Percentiles rank a stretch among this genome's conserved stretches.
These are phyloP conservation scores for Sinohyriopsis cumingii DNA, from an alignment of 2,888 invertebrate genomes.

Conservation along the genomic window DNA sequence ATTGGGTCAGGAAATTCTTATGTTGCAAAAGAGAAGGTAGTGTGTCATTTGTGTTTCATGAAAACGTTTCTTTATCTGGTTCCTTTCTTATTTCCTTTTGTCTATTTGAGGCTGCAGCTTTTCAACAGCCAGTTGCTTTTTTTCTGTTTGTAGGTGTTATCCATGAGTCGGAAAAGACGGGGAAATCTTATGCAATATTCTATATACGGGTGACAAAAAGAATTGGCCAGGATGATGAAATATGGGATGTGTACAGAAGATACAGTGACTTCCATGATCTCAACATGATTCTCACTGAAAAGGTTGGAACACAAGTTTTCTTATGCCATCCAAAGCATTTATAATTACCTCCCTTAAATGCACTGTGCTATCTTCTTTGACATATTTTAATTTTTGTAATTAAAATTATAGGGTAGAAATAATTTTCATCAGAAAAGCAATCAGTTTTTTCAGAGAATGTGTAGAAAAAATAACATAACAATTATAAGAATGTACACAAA, in stretches of 20 bases:
- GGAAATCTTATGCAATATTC: slow-evolving; percentile 90
- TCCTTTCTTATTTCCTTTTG: too few species aligned
- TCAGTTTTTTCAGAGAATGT: too few species aligned
- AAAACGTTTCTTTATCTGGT: too few species aligned
- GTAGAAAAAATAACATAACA: too few species aligned
- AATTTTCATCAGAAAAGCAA: neutral
- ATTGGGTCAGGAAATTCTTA: too few species aligned
- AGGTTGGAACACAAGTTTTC: slow-evolving; percentile 59
- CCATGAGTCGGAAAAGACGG: slow-evolving; percentile 79
- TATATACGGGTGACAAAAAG: slow-evolving; percentile 84
- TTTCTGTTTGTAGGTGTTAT: slow-evolving; percentile 78
- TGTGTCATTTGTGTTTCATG: too few species aligned
- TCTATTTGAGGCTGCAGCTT: too few species aligned
- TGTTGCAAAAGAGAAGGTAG: too few species aligned
- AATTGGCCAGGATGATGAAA: slow-evolving; percentile 76
- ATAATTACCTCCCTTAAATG: neutral
- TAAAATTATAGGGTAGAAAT: neutral
- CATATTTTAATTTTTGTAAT: neutral
- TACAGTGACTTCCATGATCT: slow-evolving; percentile 96
- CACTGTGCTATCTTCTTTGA: neutral
- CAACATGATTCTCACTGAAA: slow-evolving; percentile 82
- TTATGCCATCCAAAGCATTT: too few species aligned
- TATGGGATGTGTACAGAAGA: slow-evolving; percentile 92
- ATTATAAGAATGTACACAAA: too few species aligned
- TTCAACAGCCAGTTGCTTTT: neutral